These are phyloP conservation scores for Agrotis clavis DNA, from an alignment of 2,888 invertebrate species.

Conservation along the genomic window DNA sequence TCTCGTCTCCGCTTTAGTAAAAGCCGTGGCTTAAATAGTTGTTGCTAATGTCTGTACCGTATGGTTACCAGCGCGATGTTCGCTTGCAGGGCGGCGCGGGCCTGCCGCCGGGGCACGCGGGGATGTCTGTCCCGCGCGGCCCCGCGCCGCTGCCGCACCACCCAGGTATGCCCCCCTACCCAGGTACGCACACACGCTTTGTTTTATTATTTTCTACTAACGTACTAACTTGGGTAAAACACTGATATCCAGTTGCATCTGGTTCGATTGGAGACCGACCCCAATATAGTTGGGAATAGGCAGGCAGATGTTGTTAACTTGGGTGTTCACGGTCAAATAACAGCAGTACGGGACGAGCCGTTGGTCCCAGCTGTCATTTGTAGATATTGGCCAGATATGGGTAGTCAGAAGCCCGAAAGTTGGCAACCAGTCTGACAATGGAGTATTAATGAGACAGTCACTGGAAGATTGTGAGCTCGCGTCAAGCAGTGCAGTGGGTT, in stretches of 20 bases:
- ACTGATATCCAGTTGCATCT: too few species aligned
- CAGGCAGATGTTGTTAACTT: too few species aligned
- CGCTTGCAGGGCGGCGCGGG: constrained; percentile 80
- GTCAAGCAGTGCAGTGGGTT: neutral
- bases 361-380: too few species aligned
- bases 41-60: neutral
- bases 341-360: too few species aligned
- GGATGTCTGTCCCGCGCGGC: constrained; percentile 78
- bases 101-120: constrained; percentile 79
- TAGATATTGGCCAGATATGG: too few species aligned
- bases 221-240: constrained; percentile 27
- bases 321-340: too few species aligned
- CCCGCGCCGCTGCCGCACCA: constrained; percentile 86
- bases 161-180: constrained; percentile 80
- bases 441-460: neutral
- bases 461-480: neutral
- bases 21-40: neutral
- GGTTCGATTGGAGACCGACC: too few species aligned
- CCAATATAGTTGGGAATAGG: too few species aligned
- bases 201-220: constrained; percentile 44
- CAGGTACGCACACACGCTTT: constrained; percentile 62
- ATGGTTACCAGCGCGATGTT: constrained; percentile 25
- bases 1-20: neutral
- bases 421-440: neutral
- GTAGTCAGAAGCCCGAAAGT: too few species aligned